Evolutionary conservation across 2,797 vertebrate genomes (phyloP).

Genomic region (Channallabes apus): DNA sequence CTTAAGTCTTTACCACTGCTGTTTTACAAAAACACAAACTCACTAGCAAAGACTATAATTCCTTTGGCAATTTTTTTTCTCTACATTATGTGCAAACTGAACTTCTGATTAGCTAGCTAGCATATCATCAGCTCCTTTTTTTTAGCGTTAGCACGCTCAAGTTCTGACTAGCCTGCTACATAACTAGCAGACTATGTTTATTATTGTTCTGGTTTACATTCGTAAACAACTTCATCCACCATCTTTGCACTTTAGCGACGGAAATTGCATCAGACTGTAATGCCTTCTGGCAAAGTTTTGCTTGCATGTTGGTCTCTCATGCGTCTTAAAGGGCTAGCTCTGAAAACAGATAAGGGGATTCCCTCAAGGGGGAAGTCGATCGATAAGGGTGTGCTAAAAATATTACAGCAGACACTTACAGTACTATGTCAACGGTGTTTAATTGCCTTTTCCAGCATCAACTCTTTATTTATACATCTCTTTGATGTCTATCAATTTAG

Average conservation of each 20-base stretch:
- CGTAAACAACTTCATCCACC: background rate
- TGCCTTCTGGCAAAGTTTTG: background rate
- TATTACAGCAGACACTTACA: background rate
- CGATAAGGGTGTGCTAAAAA: background rate
- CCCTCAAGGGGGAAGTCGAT: background rate
- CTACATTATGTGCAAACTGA: background rate
- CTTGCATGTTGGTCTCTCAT: background rate
- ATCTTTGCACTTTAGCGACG: background rate
- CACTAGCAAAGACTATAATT: background rate
- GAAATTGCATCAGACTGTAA: background rate
- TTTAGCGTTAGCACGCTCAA: slow-evolving; percentile 54
- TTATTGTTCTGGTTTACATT: background rate
- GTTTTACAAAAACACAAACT: background rate
- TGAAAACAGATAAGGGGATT: background rate
- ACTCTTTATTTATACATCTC: background rate
- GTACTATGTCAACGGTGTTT: background rate
- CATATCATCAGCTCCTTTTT: background rate
- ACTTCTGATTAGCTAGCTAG: background rate
- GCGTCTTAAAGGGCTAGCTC: background rate
- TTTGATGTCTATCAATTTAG: background rate
- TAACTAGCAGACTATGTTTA: background rate
- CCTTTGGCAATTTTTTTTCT: background rate
- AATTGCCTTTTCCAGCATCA: background rate
- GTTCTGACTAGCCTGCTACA: background rate
- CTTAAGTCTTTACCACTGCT: background rate